Percentiles rank a stretch among this genome's conserved stretches.
These are phyloP conservation scores for Macroramphosus scolopax DNA, from an alignment of 2,797 vertebrate genomes.

Conservation along the genomic window DNA sequence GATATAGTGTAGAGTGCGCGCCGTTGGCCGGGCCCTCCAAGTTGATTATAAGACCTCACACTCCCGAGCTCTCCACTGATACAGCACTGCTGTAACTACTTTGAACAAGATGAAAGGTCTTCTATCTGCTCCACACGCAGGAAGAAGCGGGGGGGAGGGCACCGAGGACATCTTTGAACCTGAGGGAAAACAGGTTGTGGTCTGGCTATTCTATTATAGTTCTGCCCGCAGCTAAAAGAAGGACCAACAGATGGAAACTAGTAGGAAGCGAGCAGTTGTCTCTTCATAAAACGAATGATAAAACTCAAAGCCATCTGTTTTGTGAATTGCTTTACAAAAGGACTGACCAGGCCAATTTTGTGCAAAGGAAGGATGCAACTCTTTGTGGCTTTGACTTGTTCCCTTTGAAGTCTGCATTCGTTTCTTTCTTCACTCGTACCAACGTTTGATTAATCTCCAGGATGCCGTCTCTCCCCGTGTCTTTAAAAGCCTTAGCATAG, in stretches of 20 bases:
- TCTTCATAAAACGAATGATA: conserved; percentile 45
- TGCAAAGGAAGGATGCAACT: conserved; percentile 30
- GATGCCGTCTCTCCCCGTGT: conserved; percentile 4
- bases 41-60: conserved; percentile 56
- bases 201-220: conserved; percentile 46
- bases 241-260: conserved; percentile 46
- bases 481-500: conserved; percentile 27
- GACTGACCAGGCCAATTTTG: conserved; percentile 35
- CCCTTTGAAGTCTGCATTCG: conserved; percentile 21
- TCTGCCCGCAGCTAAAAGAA: conserved; percentile 42
- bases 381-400: conserved; percentile 24
- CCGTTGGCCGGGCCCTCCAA: conserved; percentile 19
- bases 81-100: conserved; percentile 46
- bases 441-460: conserved; percentile 35
- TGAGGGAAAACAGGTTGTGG: conserved; percentile 42
- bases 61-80: conserved; percentile 38
- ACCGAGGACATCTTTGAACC: conserved; percentile 59
- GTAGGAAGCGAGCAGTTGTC: conserved; percentile 39
- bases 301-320: conserved; percentile 62
- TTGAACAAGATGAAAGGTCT: conserved; percentile 70
- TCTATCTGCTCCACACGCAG: conserved; percentile 37
- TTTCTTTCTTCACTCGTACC: conserved; percentile 9
- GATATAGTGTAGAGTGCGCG: conserved; percentile 18
- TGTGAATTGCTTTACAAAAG: conserved; percentile 49
- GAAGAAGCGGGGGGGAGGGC: conserved; percentile 33